Evolutionary conservation across 2,888 invertebrate genomes (phyloP).

Genomic region (Tetanocera ferruginea): DNA sequence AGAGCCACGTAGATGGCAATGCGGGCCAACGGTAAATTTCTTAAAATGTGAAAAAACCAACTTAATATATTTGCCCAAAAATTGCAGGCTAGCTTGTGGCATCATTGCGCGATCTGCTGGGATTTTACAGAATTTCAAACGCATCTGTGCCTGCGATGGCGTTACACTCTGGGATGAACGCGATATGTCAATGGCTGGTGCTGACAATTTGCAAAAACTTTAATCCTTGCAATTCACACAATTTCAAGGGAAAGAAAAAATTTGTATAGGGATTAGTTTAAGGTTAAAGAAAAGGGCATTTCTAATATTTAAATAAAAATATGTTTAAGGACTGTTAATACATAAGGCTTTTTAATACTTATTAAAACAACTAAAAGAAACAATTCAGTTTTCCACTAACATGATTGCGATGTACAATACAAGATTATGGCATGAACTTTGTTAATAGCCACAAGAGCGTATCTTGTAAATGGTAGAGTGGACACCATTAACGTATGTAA

Average conservation of each 20-base stretch:
- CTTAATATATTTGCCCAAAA: not conserved
- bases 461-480: too few relatives aligned
- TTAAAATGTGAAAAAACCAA: not conserved
- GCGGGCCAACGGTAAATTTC: constrained; percentile 73
- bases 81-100: constrained; percentile 82
- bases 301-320: not conserved
- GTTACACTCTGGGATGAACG: constrained; percentile 90
- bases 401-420: too few relatives aligned
- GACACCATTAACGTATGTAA: too few relatives aligned
- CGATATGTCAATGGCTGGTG: constrained; percentile 72
- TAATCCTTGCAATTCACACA: constrained; percentile 39
- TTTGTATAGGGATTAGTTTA: too few relatives aligned
- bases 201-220: constrained; percentile 57
- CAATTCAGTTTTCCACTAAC: too few relatives aligned
- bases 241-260: too few relatives aligned
- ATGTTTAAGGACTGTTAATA: too few relatives aligned
- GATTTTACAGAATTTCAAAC: constrained; percentile 87
- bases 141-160: constrained; percentile 92
- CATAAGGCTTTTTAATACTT: too few relatives aligned
- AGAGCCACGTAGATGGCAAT: constrained; percentile 76
- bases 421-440: too few relatives aligned
- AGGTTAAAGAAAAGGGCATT: too few relatives aligned
- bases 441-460: too few relatives aligned
- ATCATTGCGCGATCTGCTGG: constrained; percentile 91
- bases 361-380: too few relatives aligned